Percentiles rank a stretch among this genome's conserved stretches.
Evolutionary conservation across 2,113 vertebrate species (phyloP).

Genomic region (Dolichotis patagonum): DNA sequence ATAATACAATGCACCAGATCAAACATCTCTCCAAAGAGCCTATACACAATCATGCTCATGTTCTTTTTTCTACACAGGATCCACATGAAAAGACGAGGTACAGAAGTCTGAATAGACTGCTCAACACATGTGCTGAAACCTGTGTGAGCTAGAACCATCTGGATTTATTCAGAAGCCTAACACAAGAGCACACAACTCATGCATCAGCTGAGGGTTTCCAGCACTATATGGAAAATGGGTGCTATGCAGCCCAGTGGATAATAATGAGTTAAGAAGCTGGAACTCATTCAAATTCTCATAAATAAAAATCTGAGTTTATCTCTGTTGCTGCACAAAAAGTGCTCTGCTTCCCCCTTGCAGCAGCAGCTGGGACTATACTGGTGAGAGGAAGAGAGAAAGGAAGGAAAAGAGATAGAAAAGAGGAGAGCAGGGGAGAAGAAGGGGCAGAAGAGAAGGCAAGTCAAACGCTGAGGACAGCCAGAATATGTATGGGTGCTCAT

Average conservation of each 20-base stretch:
- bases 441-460: neutral
- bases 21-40: neutral
- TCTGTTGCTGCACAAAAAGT: constrained; percentile 25
- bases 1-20: neutral
- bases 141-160: neutral
- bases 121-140: neutral
- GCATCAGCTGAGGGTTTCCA: neutral
- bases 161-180: neutral
- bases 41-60: neutral
- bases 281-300: neutral
- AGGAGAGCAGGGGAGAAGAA: fast-evolving
- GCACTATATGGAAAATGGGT: neutral
- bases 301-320: neutral
- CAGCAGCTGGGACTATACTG: neutral
- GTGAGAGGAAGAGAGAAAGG: neutral
- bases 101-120: neutral
- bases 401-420: neutral
- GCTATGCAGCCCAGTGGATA: fast-evolving
- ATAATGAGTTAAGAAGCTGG: neutral
- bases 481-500: neutral
- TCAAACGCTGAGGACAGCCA: neutral
- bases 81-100: neutral
- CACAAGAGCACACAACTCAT: neutral
- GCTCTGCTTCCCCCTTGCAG: constrained; percentile 10
- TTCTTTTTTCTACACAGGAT: neutral